A percentile compares a stretch with the other conserved stretches of the same genome.
Evolutionary conservation across 2,888 invertebrate species (phyloP).

Genomic region (Tetranychus piercei): DNA sequence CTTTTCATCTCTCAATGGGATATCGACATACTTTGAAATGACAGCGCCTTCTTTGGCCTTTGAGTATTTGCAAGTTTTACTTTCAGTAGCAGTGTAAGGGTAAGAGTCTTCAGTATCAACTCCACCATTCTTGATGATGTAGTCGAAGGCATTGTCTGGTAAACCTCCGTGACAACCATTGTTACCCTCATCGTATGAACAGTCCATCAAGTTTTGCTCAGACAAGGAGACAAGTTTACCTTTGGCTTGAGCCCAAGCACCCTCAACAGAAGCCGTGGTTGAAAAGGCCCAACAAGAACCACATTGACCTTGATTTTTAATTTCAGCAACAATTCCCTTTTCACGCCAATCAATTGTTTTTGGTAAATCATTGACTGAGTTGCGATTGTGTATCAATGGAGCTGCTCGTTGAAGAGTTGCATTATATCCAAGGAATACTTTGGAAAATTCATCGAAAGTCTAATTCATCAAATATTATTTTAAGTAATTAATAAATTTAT

Average conservation of each 20-base stretch:
- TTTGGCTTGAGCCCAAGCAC: slow-evolving; percentile 49
- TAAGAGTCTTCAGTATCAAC: slow-evolving; percentile 35
- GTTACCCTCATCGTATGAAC: slow-evolving; percentile 53
- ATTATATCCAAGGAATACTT: background rate
- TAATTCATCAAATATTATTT: background rate
- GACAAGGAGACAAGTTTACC: slow-evolving; percentile 62
- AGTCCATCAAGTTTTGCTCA: slow-evolving; percentile 79
- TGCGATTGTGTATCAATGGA: background rate
- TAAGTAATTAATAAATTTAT: too few relatives aligned
- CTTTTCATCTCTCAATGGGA: slow-evolving; percentile 25
- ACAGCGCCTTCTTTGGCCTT: slow-evolving; percentile 23
- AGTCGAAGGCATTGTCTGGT: slow-evolving; percentile 34
- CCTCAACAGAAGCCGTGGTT: slow-evolving; percentile 43
- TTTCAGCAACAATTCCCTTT: slow-evolving; percentile 59
- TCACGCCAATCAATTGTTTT: slow-evolving; percentile 58
- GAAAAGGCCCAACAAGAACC: slow-evolving; percentile 87
- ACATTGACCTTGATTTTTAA: slow-evolving; percentile 52
- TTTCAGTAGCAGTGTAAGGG: slow-evolving; percentile 31
- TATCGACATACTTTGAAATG: slow-evolving; percentile 25
- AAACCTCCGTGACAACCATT: slow-evolving; percentile 34
- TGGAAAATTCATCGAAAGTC: background rate
- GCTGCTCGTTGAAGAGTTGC: background rate
- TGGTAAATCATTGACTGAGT: slow-evolving; percentile 12
- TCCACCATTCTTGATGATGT: slow-evolving; percentile 30
- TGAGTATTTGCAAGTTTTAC: slow-evolving; percentile 27